Evolutionary conservation across 1,140 invertebrate genomes (phyloP).

Genomic region (Wiebesia pumilae): DNA sequence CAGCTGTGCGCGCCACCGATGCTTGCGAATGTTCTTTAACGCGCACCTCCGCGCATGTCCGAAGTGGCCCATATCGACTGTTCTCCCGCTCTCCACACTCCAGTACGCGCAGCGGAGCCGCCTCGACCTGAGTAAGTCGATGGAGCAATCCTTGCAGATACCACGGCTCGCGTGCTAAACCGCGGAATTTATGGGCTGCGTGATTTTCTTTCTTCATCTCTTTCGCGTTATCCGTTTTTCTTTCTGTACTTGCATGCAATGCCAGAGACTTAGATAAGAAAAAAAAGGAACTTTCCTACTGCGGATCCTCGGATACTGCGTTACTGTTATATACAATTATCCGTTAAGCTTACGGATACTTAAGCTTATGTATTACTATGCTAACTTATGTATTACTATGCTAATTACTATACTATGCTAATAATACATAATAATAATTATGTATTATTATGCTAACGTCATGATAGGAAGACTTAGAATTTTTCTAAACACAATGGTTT

Average conservation of each 20-base stretch:
- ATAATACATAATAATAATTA: no score
- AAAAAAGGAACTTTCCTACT: not conserved
- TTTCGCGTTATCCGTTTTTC: not conserved
- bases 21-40: not conserved
- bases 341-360: no score
- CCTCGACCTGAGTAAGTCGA: not conserved
- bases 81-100: conserved; percentile 28
- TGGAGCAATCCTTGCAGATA: not conserved
- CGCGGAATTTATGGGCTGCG: not conserved
- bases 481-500: no score
- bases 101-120: not conserved
- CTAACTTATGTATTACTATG: no score
- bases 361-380: no score
- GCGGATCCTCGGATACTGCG: not conserved
- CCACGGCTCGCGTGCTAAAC: not conserved
- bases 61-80: conserved; percentile 30
- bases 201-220: not conserved
- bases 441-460: no score
- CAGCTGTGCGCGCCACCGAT: conserved; percentile 14
- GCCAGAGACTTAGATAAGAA: no score
- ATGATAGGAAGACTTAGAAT: no score
- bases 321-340: not conserved
- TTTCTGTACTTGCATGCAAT: not conserved
- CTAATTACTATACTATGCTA: no score
- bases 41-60: conserved; percentile 19